Base-by-base conservation (phyloP, 2,797 vertebrate genomes). In the Loriculus beryllinus region DNA sequence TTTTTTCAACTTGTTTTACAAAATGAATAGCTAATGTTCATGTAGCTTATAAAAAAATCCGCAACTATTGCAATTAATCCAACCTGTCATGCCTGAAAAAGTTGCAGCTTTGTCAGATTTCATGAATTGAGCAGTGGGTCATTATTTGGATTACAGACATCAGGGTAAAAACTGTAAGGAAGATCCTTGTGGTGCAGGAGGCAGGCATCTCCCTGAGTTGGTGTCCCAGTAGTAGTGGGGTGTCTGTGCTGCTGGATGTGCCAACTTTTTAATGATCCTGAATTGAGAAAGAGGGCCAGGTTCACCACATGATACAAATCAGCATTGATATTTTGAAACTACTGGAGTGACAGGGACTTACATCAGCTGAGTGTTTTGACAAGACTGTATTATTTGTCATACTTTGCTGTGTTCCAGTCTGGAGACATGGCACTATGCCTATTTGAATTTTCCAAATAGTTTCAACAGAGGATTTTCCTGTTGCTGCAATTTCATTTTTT, bases 211-310 rank as follows among this genome's bases (percentile, higher is more conserved):
- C 12, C 21, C 39, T 10, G 10, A 60, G 40, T 7, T 45, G 1
- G 6, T 15, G 39, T 59, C 25, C 65, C 16, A 20, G 69, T 8
- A 47, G 20, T 2, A 18, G 40, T 12, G 23, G 19, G 19, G 7
- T 47, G 51, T 59, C 45, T 52, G 21, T 49, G 25, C 43, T 82
- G 43, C 42, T 60, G 56, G 22, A 45, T n/a, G 15, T 47, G 54
- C 52, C 42, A 29, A 13, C 31, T 48, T 82, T 62, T 75, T 85
- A 57, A 42, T 10, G 45, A 82, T 31, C 45, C 42, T 35, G n/a
- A 80, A 64, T 0, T 19, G 45, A 70, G 84, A 45, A 68, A 23
- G 52, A 72, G 22, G 4, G 6, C 17, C 26, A 0, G 0, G 22
- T 45, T 81, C 57, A 40, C 77, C 49, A 29, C 47, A 25, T 25